phyloP scores from a whole-genome alignment of 2,797 vertebrate species.

The Petrocephalus sullivani region DNA sequence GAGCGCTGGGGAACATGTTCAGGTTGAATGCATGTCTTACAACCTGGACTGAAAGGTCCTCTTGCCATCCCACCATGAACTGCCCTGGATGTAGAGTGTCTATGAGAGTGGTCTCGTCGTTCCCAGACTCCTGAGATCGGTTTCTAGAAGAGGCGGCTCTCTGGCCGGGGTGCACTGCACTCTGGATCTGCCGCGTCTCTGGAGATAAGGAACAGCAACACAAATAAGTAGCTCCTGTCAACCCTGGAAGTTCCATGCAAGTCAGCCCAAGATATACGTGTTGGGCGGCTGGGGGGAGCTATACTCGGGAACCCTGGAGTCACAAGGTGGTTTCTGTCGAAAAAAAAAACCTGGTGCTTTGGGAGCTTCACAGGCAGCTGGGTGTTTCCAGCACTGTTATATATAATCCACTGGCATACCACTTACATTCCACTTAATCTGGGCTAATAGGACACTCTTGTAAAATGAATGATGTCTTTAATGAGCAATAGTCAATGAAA shows the following conservation, averaged over 20 bases:
- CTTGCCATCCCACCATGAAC: background rate
- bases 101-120: background rate
- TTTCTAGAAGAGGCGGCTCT: background rate
- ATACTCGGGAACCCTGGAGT: background rate
- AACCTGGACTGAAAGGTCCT: background rate
- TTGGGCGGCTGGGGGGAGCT: background rate
- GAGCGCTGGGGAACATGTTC: background rate
- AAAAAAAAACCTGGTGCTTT: background rate
- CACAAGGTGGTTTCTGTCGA: background rate
- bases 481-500: background rate
- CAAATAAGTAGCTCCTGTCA: background rate
- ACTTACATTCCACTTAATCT: background rate
- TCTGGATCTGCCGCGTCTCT: background rate
- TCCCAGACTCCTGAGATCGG: background rate
- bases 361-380: background rate
- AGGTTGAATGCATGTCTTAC: background rate
- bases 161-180: background rate
- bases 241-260: background rate
- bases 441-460: background rate
- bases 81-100: background rate
- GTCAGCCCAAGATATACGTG: background rate
- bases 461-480: background rate
- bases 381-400: background rate
- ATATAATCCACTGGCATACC: background rate
- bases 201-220: background rate